Evolutionary conservation across 2,113 vertebrate species (phyloP).

Genomic region (Cyprinodon brontotheroides): DNA sequence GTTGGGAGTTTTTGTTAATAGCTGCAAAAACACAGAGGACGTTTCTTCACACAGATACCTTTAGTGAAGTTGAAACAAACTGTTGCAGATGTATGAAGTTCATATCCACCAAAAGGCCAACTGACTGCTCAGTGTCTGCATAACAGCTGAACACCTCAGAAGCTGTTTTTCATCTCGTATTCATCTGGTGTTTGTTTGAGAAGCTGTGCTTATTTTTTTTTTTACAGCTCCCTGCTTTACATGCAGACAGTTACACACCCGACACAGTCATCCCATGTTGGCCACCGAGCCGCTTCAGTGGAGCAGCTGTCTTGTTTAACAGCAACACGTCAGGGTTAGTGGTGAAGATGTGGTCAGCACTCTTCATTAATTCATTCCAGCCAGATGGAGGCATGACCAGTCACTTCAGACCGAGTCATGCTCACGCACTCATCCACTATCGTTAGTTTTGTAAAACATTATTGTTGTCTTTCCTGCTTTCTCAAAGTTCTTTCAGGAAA

Average conservation of each 20-base stretch:
- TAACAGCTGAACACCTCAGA: background rate
- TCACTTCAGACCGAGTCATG: background rate
- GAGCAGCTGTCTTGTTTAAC: slow-evolving; percentile 17
- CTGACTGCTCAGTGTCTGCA: slow-evolving; percentile 4
- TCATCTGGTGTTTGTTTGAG: slow-evolving; percentile 3
- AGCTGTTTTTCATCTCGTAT: slow-evolving; percentile 9
- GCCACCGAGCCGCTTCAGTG: background rate
- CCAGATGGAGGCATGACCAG: slow-evolving; percentile 21
- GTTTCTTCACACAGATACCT: background rate
- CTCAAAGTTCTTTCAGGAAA: slow-evolving; percentile 7
- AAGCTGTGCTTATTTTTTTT: slow-evolving; percentile 12
- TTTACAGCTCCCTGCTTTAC: background rate
- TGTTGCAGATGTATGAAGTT: slow-evolving; percentile 30
- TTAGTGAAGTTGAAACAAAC: slow-evolving; percentile 61
- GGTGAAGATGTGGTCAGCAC: slow-evolving; percentile 18
- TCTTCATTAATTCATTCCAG: slow-evolving; percentile 27
- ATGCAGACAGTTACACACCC: slow-evolving; percentile 10
- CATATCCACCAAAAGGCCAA: background rate
- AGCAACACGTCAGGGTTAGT: slow-evolving; percentile 15
- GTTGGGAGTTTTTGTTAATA: background rate
- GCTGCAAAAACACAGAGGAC: background rate
- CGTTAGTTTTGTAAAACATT: background rate
- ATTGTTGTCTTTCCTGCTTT: background rate
- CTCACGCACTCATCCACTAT: no score
- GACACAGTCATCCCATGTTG: background rate